Evolutionary conservation across 2,888 invertebrate genomes (phyloP), one percentile per base, ranked within the genome.

Genomic region (Biston betularia): DNA sequence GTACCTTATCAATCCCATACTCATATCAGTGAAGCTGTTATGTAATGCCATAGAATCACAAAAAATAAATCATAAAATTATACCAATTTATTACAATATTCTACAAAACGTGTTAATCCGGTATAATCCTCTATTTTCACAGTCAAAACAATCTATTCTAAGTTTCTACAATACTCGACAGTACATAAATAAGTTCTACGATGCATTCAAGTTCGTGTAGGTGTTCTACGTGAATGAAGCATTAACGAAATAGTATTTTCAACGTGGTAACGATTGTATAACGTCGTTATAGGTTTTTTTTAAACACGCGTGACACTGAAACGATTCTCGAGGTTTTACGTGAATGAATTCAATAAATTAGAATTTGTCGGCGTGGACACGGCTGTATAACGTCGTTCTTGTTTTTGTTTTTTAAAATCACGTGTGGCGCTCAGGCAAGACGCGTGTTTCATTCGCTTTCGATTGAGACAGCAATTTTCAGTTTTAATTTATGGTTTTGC

Each of bases 191-290:
- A 71, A 67, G 58, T 68, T 53, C 42, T 49, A 63, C 58, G 15
- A 33, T 6, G 9, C 64, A 60, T 70, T 75, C 12, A 77, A 72
- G 72, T 71, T 62, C 49, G 73, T 63, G 73, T 74, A 70, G 74
- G 71, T 62, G 68, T 67, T 66, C 40, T 63, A 57, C 69, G 63
- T 75, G 71, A 77, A 75, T 75, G 73, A 73, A 71, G 50, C 59
- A 68, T 63, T 59, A 59, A 50, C 48, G 62, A 68, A 69, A 72
- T 64, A 60, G 64, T 69, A 61, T 69, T 72, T 69, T 62, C 63
- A 69, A 68, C 69, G 64, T 71, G 73, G 72, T 34, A 67, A 38
- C 42, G 68, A 42, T 63, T 42, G 65, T 12, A 58, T 63, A 59
- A 65, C 62, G 55, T 65, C 62, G 59, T 69, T 62, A 59, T 38